phyloP scores from a whole-genome alignment of 2,113 vertebrate species.

The Chloropsis hardwickii region DNA sequence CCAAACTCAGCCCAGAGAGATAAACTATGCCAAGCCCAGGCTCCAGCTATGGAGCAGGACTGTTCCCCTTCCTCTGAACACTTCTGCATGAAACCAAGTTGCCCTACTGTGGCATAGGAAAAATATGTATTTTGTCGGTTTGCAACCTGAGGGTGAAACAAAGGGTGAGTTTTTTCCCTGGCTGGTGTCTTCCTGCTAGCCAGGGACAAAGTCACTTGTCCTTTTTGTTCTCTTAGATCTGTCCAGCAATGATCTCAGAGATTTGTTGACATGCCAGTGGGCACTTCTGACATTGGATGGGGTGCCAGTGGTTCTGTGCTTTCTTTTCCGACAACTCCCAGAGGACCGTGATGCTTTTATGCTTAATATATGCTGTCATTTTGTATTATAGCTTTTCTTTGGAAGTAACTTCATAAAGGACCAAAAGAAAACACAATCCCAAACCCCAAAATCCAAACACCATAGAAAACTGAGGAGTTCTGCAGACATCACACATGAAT shows the following conservation, averaged over 20 bases:
- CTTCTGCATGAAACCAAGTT: not conserved
- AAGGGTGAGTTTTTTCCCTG: not conserved
- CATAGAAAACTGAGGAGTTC: not conserved
- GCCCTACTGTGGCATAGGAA: not conserved
- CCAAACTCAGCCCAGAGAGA: not conserved
- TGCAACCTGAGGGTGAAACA: not conserved
- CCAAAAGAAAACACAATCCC: slow-evolving; percentile 15
- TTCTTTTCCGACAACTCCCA: slow-evolving; percentile 7
- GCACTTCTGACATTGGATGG: not conserved
- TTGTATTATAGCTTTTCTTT: slow-evolving; percentile 39
- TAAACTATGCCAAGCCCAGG: not conserved
- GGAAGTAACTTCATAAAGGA: slow-evolving; percentile 29
- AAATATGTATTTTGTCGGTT: not conserved
- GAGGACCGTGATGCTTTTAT: slow-evolving; percentile 5
- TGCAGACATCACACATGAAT: not conserved
- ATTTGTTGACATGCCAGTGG: not conserved
- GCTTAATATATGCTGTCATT: slow-evolving; percentile 17
- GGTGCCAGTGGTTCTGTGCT: not conserved
- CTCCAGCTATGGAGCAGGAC: not conserved
- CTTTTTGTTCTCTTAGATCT: not conserved
- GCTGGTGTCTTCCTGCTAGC: not conserved
- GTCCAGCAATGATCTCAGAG: not conserved
- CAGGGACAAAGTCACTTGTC: not conserved
- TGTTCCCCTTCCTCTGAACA: not conserved
- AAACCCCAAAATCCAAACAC: slow-evolving; percentile 22